These are phyloP conservation scores for Petaurus breviceps DNA, from an alignment of 2,113 vertebrate genomes.

Conservation along the genomic window DNA sequence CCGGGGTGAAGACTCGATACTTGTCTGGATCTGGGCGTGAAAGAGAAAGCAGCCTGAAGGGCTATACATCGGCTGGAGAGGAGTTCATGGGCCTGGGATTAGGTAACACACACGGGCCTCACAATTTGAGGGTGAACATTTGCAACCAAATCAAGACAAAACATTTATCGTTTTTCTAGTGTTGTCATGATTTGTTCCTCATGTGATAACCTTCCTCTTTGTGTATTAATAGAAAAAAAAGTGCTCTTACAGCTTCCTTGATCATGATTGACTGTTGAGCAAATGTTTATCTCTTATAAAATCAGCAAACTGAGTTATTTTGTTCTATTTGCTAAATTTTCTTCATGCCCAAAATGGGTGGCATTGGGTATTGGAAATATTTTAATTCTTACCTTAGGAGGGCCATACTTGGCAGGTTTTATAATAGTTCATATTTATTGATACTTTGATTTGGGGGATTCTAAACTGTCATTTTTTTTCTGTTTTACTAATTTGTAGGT, in stretches of 20 bases:
- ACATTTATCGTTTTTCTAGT: background rate
- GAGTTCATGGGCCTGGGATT: conserved; percentile 96
- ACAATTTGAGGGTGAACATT: background rate
- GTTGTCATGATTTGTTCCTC: conserved; percentile 7
- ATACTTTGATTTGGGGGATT: background rate
- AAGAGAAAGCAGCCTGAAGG: conserved; percentile 88
- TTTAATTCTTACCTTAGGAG: background rate
- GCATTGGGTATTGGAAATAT: background rate
- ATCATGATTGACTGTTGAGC: conserved; percentile 26
- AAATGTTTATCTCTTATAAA: background rate
- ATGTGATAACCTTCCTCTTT: background rate
- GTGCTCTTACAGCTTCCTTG: conserved; percentile 11
- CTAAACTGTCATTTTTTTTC: background rate
- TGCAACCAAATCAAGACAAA: background rate
- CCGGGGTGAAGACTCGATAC: conserved; percentile 96
- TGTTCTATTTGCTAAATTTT: background rate
- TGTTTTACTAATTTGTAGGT: background rate
- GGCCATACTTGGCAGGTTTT: background rate
- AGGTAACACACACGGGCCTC: conserved; percentile 82
- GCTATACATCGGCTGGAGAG: conserved; percentile 90
- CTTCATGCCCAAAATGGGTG: background rate
- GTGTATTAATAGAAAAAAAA: background rate
- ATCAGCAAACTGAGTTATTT: background rate
- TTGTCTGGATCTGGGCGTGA: conserved; percentile 94
- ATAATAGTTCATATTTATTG: background rate